phyloP scores from a whole-genome alignment of 1,140 invertebrate species.

The Caerostris darwini region DNA sequence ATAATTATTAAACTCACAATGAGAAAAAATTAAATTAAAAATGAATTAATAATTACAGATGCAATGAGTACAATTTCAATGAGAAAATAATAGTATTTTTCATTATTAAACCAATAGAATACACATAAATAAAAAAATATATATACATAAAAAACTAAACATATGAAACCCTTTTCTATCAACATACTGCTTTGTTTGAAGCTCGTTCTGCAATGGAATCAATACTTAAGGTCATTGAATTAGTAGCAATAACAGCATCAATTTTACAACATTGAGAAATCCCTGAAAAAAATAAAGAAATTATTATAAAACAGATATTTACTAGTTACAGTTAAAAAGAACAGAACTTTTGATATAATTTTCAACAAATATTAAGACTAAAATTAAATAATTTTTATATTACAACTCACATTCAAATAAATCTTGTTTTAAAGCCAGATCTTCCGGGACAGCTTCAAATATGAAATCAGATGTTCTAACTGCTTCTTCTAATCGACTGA shows the following conservation, averaged over 20 bases:
- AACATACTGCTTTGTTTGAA: conserved; percentile 81
- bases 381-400: too few relatives aligned
- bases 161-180: background rate
- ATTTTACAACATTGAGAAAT: conserved; percentile 81
- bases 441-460: conserved; percentile 83
- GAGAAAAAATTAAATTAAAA: too few relatives aligned
- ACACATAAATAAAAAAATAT: conserved; percentile 24
- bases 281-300: conserved; percentile 79
- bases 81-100: too few relatives aligned
- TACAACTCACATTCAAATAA: conserved; percentile 82
- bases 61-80: too few relatives aligned
- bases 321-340: background rate
- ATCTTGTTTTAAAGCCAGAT: conserved; percentile 82
- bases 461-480: conserved; percentile 83
- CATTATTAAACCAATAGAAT: too few relatives aligned
- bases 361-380: too few relatives aligned
- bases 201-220: conserved; percentile 81
- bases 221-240: conserved; percentile 81
- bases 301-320: background rate
- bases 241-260: conserved; percentile 82
- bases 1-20: too few relatives aligned
- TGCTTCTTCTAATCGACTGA: conserved; percentile 83
- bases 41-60: too few relatives aligned
- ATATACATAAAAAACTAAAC: background rate
- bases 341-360: background rate